Evolutionary conservation across 2,113 vertebrate species (phyloP), one percentile per base, ranked within the genome.

Genomic region (Thinocorus orbignyianus): DNA sequence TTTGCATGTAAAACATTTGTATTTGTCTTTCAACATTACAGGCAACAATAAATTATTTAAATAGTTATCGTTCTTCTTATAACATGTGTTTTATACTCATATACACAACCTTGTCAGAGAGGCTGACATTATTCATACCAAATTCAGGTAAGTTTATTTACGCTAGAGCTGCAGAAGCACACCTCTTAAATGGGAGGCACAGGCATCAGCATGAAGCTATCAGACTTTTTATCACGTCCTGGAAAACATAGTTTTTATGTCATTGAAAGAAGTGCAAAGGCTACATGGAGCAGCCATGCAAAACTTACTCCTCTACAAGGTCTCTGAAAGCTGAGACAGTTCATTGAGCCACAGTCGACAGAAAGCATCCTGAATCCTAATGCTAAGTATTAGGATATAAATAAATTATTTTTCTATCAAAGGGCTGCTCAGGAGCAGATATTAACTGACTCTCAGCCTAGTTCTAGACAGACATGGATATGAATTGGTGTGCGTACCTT

Each of bases 401-500:
- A 37, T 46, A 51, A 35, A 11, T 68, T 51, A 1, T n/a, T 81
- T 41, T 66, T 42, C 35, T 74, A 3, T 25, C 60, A 73, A 87
- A 62, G 44, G 37, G 15, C 42, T 54, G 8, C 30, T 82, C 31
- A 68, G 81, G 41, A 54, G 42, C 73, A 68, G 37, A 28, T 23
- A 62, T 19, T 44, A 57, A 44, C 46, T 86, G 60, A 46, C 9
- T 55, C 7, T n/a, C 16, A 82, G 68, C 26, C 35, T 48, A 54
- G n/a, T 39, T 44, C 25, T n/a, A 86, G 49, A 18, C 26, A 77
- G 68, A 31, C 83, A 77, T 0, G 0, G 17, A 14, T 46, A n/a
- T 1, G 2, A 18, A 35, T 76, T 12, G 8, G 7, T 0, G 0
- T 6, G 18, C 1, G 1, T 62, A 69, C 24, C 44, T 71, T 51